Conservation (phyloP, 2,797 vertebrate genomes). For the Amphiprion clarkii region DNA sequence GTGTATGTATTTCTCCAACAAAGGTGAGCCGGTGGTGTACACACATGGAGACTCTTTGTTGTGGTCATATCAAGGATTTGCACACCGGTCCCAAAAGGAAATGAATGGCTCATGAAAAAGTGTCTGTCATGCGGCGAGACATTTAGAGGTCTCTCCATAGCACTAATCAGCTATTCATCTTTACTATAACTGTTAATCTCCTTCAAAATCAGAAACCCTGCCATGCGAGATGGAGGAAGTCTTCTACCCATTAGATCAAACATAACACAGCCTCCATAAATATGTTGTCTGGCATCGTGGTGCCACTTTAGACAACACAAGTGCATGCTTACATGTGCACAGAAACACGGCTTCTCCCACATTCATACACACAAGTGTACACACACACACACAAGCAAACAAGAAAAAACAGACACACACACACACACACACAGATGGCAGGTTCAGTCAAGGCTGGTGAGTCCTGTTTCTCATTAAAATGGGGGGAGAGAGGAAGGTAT, state of each 20-base stretch:
- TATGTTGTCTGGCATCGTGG: conserved; percentile 71
- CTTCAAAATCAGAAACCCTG: conserved; percentile 57
- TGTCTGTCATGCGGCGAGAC: conserved; percentile 70
- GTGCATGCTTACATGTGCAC: conserved; percentile 57
- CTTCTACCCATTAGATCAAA: conserved; percentile 69
- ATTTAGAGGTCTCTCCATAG: conserved; percentile 61
- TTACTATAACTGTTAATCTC: conserved; percentile 77
- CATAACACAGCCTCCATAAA: conserved; percentile 77
- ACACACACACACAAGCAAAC: conserved; percentile 77
- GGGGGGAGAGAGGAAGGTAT: conserved; percentile 81
- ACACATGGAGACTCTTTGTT: conserved; percentile 76
- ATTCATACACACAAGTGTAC: conserved; percentile 34
- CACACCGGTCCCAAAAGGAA: conserved; percentile 73
- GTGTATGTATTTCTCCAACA: conserved; percentile 68
- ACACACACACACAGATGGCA: conserved; percentile 84
- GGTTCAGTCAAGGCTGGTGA: conserved; percentile 87
- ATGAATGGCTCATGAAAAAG: conserved; percentile 76
- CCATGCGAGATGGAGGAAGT: conserved; percentile 52
- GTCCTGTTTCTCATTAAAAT: conserved; percentile 88
- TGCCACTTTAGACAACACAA: conserved; percentile 70
- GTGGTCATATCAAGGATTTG: conserved; percentile 77
- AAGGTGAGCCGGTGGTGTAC: conserved; percentile 72
- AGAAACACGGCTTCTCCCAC: conserved; percentile 46
- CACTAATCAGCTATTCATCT: conserved; percentile 75
- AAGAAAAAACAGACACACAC: conserved; percentile 67